phyloP scores from a whole-genome alignment of 2,888 invertebrate species.

The Andrena hattorfiana region DNA sequence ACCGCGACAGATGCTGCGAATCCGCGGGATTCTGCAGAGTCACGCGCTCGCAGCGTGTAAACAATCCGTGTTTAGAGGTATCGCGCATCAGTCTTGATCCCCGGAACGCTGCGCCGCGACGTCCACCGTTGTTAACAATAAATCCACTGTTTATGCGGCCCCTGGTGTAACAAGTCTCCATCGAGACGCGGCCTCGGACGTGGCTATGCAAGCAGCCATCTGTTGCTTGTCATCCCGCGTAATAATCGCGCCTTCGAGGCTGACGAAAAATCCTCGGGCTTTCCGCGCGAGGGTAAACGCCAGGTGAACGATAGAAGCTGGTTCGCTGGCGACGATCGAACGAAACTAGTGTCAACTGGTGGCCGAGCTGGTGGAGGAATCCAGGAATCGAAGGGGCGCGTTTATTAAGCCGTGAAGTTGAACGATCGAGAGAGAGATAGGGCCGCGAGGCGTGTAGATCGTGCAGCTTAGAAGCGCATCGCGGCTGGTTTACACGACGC shows the following conservation, averaged over 20 bases:
- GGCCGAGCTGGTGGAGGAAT: background rate
- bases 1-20: conserved; percentile 38
- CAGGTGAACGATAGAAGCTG: background rate
- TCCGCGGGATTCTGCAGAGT: conserved; percentile 23
- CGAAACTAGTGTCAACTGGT: background rate
- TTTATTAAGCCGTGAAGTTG: conserved; percentile 12
- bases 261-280: background rate
- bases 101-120: conserved; percentile 24
- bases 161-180: conserved; percentile 40
- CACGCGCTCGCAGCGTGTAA: conserved; percentile 58
- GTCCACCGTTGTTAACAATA: conserved; percentile 47
- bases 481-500: conserved; percentile 26
- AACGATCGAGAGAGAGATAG: background rate
- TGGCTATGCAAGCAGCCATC: conserved; percentile 5
- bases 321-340: background rate
- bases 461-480: conserved; percentile 8
- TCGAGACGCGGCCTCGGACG: background rate
- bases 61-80: conserved; percentile 56
- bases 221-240: conserved; percentile 30
- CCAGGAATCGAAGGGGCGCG: background rate
- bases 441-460: conserved; percentile 8
- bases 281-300: background rate
- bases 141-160: conserved; percentile 49
- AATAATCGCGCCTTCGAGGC: conserved; percentile 18
- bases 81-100: conserved; percentile 53